Percentiles rank a stretch among this genome's conserved stretches.
Conservation (phyloP, 2,113 vertebrate species). For the Thamnophis sirtalis region DNA sequence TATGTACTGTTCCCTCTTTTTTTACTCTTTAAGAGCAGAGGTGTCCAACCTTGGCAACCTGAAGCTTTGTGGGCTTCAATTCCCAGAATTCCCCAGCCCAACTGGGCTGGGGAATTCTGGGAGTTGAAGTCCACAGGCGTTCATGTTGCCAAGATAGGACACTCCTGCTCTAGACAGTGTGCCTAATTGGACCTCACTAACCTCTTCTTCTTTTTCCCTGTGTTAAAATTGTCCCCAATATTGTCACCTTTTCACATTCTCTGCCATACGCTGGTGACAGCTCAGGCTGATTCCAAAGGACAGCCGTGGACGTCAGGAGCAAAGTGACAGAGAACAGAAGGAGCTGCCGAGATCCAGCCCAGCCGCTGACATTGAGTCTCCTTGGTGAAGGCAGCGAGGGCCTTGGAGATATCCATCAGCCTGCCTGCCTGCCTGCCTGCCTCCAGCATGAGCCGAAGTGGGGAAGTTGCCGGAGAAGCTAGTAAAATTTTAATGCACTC, state of each 20-base stretch:
- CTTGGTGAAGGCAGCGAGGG: slow-evolving; percentile 79
- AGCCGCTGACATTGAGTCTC: slow-evolving; percentile 75
- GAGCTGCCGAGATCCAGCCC: slow-evolving; percentile 58
- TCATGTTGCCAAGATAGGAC: neutral
- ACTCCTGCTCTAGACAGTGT: neutral
- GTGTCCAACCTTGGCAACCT: neutral
- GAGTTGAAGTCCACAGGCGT: neutral
- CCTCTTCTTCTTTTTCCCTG: neutral
- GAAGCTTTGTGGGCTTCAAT: neutral
- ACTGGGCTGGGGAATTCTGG: neutral
- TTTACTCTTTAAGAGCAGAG: neutral
- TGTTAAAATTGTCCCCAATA: neutral
- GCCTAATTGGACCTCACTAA: neutral
- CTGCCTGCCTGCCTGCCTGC: slow-evolving; percentile 73
- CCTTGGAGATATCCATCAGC: slow-evolving; percentile 80
- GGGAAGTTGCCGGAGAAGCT: slow-evolving; percentile 87
- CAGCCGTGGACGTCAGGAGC: slow-evolving; percentile 20
- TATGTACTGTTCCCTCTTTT: neutral
- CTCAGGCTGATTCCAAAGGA: slow-evolving; percentile 43
- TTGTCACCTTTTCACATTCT: neutral
- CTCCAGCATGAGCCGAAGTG: slow-evolving; percentile 74
- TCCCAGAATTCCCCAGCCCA: neutral
- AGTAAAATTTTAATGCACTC: slow-evolving; percentile 99
- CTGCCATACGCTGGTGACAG: neutral
- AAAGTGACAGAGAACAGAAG: neutral